Conservation (phyloP, 2,797 vertebrate genomes). For the Cyprinella venusta region DNA sequence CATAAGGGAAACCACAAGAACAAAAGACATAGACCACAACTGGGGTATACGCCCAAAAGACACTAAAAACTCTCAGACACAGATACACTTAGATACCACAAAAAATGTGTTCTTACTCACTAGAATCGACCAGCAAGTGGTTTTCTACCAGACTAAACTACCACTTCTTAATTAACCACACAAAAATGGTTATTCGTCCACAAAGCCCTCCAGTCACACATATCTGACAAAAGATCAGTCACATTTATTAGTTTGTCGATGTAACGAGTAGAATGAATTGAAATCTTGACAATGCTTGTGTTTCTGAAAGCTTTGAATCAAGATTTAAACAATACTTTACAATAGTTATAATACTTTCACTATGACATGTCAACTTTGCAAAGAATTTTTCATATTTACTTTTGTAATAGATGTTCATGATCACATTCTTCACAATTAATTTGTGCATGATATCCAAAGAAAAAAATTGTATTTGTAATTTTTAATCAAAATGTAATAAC, state of each 20-base stretch:
- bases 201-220: background rate
- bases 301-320: background rate
- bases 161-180: background rate
- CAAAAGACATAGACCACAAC: constrained; percentile 35
- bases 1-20: constrained; percentile 40
- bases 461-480: background rate
- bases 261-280: background rate
- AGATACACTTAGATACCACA: constrained; percentile 1
- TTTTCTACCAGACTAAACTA: constrained; percentile 4
- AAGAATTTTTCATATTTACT: background rate
- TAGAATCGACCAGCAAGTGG: background rate
- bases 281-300: background rate
- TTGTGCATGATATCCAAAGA: background rate
- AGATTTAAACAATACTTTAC: background rate
- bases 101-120: background rate
- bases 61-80: constrained; percentile 7
- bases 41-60: constrained; percentile 28
- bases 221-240: background rate
- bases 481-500: background rate
- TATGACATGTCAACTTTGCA: background rate
- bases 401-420: background rate
- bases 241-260: background rate
- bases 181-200: background rate
- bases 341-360: background rate
- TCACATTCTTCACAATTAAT: background rate